Conservation (phyloP, 2,888 invertebrate species). For the Thalpophila matura region DNA sequence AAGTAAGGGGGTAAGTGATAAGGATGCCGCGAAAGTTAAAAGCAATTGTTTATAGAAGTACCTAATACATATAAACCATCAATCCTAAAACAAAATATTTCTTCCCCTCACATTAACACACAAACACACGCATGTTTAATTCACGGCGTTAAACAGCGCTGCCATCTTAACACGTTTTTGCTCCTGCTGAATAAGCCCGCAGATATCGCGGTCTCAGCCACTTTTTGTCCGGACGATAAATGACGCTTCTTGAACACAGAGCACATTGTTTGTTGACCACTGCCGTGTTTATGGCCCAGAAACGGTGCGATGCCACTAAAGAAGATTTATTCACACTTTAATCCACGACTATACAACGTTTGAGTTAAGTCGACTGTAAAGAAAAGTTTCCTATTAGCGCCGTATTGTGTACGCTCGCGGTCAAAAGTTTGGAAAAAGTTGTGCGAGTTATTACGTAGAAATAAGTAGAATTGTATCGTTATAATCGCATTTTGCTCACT, state of each 20-base stretch:
- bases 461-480: no score
- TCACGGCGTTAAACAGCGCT: constrained; percentile 36
- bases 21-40: no score
- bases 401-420: constrained; percentile 49
- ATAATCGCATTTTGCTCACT: no score
- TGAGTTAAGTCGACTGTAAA: constrained; percentile 70
- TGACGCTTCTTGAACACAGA: constrained; percentile 78
- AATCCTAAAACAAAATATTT: not conserved
- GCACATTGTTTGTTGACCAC: constrained; percentile 82
- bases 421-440: constrained; percentile 19
- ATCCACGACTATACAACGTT: constrained; percentile 68
- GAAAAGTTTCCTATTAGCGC: constrained; percentile 63
- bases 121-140: constrained; percentile 26
- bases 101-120: not conserved
- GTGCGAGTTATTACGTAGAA: not conserved
- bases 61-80: not conserved
- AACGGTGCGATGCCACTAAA: constrained; percentile 74
- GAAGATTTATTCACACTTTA: constrained; percentile 79
- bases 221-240: constrained; percentile 81
- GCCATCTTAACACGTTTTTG: constrained; percentile 71
- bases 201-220: constrained; percentile 62
- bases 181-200: constrained; percentile 62
- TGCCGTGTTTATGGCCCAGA: constrained; percentile 80
- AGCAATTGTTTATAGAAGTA: no score
- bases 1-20: no score